These are phyloP conservation scores for Rhagoletis pomonella DNA, from an alignment of 1,140 invertebrate species.

Conservation along the genomic window DNA sequence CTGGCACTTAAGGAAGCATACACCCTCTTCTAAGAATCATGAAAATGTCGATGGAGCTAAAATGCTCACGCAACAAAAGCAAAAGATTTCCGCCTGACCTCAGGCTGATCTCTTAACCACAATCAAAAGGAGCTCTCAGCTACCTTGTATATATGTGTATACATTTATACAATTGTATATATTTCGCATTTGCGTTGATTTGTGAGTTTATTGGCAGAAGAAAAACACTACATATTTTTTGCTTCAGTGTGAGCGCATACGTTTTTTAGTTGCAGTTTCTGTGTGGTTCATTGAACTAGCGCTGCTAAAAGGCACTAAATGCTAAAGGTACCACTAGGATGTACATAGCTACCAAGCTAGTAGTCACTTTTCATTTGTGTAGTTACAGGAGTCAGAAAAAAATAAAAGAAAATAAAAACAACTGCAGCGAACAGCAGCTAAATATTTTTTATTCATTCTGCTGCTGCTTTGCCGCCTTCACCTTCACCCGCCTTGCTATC, in stretches of 20 bases:
- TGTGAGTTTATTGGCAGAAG: not conserved
- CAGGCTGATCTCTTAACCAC: too few species aligned
- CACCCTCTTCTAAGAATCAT: too few species aligned
- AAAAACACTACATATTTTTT: not conserved
- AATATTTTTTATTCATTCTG: not conserved
- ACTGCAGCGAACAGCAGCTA: not conserved
- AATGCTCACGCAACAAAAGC: too few species aligned
- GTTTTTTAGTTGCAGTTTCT: not conserved
- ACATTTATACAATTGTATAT: not conserved
- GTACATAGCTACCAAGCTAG: not conserved
- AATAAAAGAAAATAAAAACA: not conserved
- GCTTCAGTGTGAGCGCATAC: not conserved
- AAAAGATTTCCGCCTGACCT: too few species aligned
- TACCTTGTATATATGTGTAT: too few species aligned
- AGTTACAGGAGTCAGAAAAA: too few species aligned
- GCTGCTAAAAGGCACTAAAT: constrained; percentile 11
- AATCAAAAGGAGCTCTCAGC: too few species aligned
- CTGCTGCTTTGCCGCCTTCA: not conserved
- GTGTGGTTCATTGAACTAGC: not conserved
- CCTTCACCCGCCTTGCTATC: not conserved
- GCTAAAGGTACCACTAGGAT: not conserved
- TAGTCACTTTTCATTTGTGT: too few species aligned
- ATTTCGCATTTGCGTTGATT: not conserved
- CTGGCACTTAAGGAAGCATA: too few species aligned
- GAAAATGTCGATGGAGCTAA: too few species aligned